phyloP scores from a whole-genome alignment of 92 coral and sea anemone genomes.

The Phenganax subtilis region DNA sequence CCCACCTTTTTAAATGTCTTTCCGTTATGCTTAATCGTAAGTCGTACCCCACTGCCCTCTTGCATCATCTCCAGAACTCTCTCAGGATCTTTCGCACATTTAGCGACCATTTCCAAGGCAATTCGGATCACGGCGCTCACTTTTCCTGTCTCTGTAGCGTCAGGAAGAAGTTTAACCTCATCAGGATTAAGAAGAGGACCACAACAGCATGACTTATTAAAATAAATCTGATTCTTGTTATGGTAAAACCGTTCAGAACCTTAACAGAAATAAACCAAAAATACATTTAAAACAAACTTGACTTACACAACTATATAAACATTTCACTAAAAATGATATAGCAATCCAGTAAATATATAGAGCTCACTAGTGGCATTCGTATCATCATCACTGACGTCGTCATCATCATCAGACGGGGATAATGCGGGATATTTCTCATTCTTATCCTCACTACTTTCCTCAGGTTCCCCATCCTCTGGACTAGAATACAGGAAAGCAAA shows the following conservation, averaged over 20 bases:
- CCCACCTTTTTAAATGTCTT: constrained; percentile 83
- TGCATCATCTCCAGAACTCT: constrained; percentile 96
- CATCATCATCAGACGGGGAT: constrained; percentile 58
- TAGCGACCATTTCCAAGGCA: constrained; percentile 94
- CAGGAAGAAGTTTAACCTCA: constrained; percentile 85
- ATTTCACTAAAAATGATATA: background rate
- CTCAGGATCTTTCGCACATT: constrained; percentile 87
- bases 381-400: constrained; percentile 87
- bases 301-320: background rate
- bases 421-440: constrained; percentile 31
- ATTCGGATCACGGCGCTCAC: constrained; percentile 89
- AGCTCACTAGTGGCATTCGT: constrained; percentile 21
- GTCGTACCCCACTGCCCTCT: constrained; percentile 97
- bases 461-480: constrained; percentile 1
- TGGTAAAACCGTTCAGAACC: constrained; percentile 97
- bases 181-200: constrained; percentile 92
- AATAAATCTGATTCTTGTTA: constrained; percentile 95
- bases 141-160: constrained; percentile 96
- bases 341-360: background rate
- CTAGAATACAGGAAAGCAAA: constrained; percentile 2
- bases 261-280: constrained; percentile 17
- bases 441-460: constrained; percentile 30
- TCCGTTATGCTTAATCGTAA: constrained; percentile 84
- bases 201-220: constrained; percentile 93
- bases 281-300: background rate